Base-by-base conservation (phyloP, 92 coral and sea anemone genomes). In the Palythoa grandiflora region DNA sequence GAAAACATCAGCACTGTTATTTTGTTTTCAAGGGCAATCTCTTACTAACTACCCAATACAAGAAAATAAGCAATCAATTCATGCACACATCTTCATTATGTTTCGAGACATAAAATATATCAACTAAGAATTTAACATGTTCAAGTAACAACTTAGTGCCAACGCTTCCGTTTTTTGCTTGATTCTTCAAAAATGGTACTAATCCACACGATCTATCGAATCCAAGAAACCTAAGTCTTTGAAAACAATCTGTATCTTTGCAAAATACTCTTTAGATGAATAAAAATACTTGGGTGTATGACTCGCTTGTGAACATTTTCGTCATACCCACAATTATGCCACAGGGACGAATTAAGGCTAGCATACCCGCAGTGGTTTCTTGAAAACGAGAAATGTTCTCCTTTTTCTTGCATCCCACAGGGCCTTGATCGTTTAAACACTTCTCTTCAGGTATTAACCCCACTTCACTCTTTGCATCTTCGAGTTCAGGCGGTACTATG, bases 301-400 rank as follows among this genome's bases (percentile, higher is more conserved):
- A 91, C 83, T 94, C 94, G 60, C 94, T 63, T 1, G 96, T 91
- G 78, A 93, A 93, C 94, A 93, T 93, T 75, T 91, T 92, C 14
- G 92, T 87, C 96, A 93, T 93, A 51, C 84, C 80, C 15, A 91
- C 94, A 51, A 93, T 85, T 39, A 93, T 87, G 2, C 92, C 93
- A 89, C 93, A 91, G 6, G 94, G 96, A 5, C 94, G 54, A 2
- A 92, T 92, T 1, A 94, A 73, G 0, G 93, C 93, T n/a, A 90
- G 90, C 89, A 89, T 92, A 3, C 96, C 96, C 1, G 96, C 96
- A 9, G 96, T 89, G 48, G 91, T 81, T 87, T 93, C 89, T 75
- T 19, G 91, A 71, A 93, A 90, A n/a, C 88, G 77, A 3, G 87
- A 88, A 88, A 92, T 80, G 86, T 91, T 91, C 51, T 84, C 87